Conservation (phyloP, 2,797 vertebrate genomes). For the Myioborus melanocephalus region DNA sequence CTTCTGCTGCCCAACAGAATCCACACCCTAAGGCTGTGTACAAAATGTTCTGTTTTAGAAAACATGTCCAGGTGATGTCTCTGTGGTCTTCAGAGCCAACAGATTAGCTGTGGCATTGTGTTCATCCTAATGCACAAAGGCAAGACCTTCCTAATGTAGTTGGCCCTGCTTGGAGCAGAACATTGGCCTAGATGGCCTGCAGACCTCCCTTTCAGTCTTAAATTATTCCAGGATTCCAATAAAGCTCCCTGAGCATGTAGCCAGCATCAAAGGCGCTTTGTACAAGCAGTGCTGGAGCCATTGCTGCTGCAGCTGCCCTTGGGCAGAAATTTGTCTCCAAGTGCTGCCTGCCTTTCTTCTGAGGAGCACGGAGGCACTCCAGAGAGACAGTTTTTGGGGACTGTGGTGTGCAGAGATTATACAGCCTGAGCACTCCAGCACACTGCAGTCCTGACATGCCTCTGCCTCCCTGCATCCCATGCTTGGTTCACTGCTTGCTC, state of each 20-base stretch:
- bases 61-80: rapidly evolving
- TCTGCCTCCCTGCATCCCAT: background rate
- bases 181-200: background rate
- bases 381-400: background rate
- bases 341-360: background rate
- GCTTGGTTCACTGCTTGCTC: background rate
- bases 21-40: background rate
- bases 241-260: background rate
- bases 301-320: background rate
- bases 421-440: background rate
- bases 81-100: background rate
- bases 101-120: background rate
- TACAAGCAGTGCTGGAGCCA: background rate
- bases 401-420: background rate
- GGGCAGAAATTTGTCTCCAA: background rate
- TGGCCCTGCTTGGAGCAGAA: background rate
- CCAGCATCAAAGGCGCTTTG: background rate
- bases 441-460: background rate
- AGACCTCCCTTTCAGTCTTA: background rate
- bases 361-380: background rate
- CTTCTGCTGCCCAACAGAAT: background rate
- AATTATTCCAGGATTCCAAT: background rate
- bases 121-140: background rate
- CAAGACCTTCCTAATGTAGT: background rate
- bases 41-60: background rate